phyloP scores from a whole-genome alignment of 2,888 invertebrate species.

The Aquatica leii region DNA sequence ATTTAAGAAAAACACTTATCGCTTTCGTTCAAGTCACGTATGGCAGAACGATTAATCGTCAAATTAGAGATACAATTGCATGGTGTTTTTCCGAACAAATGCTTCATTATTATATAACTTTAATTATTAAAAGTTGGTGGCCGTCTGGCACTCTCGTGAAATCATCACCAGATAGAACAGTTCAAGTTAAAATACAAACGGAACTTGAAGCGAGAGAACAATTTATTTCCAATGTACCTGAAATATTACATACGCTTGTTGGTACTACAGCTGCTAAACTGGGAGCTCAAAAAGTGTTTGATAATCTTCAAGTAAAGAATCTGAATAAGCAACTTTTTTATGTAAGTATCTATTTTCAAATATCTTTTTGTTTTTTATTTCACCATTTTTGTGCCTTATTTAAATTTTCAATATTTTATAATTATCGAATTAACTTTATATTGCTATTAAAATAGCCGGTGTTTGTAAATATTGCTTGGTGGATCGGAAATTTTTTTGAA shows the following conservation, averaged over 20 bases:
- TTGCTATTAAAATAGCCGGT: too few species aligned
- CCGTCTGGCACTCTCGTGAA: constrained; percentile 80
- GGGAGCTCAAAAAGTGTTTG: constrained; percentile 87
- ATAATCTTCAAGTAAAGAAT: constrained; percentile 82
- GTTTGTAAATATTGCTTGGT: too few species aligned
- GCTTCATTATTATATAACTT: constrained; percentile 86
- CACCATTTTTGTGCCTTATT: too few species aligned
- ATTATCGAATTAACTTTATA: too few species aligned
- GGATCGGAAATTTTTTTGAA: too few species aligned
- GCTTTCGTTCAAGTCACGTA: constrained; percentile 88
- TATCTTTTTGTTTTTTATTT: constrained; percentile 19
- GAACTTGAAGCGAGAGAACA: constrained; percentile 73
- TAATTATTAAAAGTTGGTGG: constrained; percentile 89
- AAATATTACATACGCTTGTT: constrained; percentile 82
- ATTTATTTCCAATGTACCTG: constrained; percentile 77
- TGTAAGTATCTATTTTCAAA: constrained; percentile 69
- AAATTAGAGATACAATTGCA: constrained; percentile 85
- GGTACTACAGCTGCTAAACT: constrained; percentile 85
- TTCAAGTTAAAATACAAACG: constrained; percentile 73
- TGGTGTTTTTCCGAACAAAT: constrained; percentile 91
- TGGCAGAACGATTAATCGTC: constrained; percentile 91
- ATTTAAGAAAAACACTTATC: constrained; percentile 86
- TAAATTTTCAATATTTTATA: too few species aligned
- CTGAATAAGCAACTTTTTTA: constrained; percentile 92
- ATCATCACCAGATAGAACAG: constrained; percentile 63